Evolutionary conservation across 2,113 vertebrate genomes (phyloP).

Genomic region (Micromys minutus): DNA sequence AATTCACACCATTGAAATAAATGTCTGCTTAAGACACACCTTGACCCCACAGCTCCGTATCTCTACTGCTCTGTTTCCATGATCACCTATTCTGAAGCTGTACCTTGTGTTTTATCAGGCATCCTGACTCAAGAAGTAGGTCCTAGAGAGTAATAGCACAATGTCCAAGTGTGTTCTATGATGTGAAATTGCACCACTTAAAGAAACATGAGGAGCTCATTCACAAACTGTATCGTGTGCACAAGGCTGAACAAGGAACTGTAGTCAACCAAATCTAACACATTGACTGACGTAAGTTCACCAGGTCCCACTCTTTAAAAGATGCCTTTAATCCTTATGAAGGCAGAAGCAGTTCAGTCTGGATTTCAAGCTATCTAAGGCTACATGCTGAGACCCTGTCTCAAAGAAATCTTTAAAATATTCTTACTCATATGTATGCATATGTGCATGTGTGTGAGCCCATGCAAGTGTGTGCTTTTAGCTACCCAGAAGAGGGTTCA

Average conservation of each 20-base stretch:
- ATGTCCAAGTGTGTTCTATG: not conserved
- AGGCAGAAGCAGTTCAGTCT: not conserved
- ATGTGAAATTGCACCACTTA: not conserved
- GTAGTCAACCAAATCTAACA: not conserved
- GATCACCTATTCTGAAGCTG: not conserved
- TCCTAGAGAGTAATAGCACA: not conserved
- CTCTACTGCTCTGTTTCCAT: not conserved
- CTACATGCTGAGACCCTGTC: not conserved
- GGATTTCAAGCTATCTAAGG: not conserved
- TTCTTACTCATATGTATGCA: accelerated
- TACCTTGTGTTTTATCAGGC: not conserved
- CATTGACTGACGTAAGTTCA: not conserved
- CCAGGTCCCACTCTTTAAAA: not conserved
- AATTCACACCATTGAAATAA: not conserved
- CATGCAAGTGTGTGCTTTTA: not conserved
- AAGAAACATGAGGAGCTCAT: not conserved
- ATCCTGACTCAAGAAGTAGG: not conserved
- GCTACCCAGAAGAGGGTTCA: not conserved
- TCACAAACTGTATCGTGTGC: not conserved
- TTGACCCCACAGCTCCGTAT: not conserved
- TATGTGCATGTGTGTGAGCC: not conserved
- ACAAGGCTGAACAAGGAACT: not conserved
- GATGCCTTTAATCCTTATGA: not conserved
- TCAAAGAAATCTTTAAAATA: not conserved
- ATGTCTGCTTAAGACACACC: not conserved